Evolutionary conservation across 1,140 invertebrate species (phyloP).

Genomic region (Thalassaphorura encarpata): DNA sequence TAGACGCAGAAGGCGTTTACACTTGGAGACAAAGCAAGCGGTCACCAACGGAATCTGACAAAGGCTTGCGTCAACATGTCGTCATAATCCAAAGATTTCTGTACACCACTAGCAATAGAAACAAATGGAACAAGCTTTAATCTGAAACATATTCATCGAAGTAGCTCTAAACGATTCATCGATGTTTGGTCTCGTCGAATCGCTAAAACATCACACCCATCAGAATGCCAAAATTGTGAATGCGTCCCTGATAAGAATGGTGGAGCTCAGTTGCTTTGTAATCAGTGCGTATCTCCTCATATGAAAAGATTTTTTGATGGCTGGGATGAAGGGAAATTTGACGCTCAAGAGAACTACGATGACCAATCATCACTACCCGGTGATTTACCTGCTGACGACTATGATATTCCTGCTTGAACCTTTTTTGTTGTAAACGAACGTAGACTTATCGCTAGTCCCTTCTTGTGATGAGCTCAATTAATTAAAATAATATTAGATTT

Average conservation of each 20-base stretch:
- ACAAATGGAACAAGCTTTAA: conserved; percentile 44
- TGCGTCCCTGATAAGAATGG: conserved; percentile 41
- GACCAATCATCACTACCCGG: too few relatives aligned
- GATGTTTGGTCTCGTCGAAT: conserved; percentile 39
- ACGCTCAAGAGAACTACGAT: too few relatives aligned
- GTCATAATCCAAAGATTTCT: conserved; percentile 41
- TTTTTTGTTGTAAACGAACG: too few relatives aligned
- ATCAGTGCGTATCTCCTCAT: conserved; percentile 25
- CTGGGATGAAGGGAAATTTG: too few relatives aligned
- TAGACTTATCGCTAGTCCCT: too few relatives aligned
- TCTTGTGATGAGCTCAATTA: too few relatives aligned
- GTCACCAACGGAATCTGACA: conserved; percentile 32
- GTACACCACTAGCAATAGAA: conserved; percentile 42
- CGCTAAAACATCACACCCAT: conserved; percentile 35
- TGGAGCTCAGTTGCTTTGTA: conserved; percentile 21
- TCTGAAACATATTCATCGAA: conserved; percentile 12
- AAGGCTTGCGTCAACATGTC: conserved; percentile 37
- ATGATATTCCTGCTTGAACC: too few relatives aligned
- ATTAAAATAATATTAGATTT: too few relatives aligned
- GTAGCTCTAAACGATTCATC: conserved; percentile 37
- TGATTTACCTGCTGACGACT: too few relatives aligned
- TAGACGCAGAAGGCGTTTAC: conserved; percentile 39
- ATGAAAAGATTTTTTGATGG: too few relatives aligned
- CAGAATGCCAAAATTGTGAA: conserved; percentile 41
- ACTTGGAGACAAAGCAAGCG: conserved; percentile 36